Conservation (phyloP, 2,888 invertebrate species). For the Ectemnius continuus region DNA sequence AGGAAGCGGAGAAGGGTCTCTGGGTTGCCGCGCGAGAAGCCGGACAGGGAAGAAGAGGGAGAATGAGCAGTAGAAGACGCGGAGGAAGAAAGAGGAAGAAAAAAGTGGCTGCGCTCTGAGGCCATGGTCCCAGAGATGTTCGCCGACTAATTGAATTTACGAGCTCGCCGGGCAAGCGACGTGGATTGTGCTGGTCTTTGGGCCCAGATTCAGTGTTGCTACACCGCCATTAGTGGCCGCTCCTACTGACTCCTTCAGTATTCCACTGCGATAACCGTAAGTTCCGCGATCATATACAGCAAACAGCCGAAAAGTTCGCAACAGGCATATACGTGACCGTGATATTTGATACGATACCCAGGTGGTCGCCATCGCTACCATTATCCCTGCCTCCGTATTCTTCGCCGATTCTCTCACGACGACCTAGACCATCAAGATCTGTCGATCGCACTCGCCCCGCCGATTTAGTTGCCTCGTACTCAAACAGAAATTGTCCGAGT, state of each 20-base stretch:
- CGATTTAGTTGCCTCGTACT: constrained; percentile 28
- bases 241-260: constrained; percentile 58
- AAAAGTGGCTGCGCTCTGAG: constrained; percentile 37
- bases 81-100: constrained; percentile 44
- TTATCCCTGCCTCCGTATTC: constrained; percentile 30
- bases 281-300: constrained; percentile 59
- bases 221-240: constrained; percentile 69
- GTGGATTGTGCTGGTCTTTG: constrained; percentile 64
- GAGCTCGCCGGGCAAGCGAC: constrained; percentile 64
- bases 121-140: constrained; percentile 68
- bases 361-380: constrained; percentile 52
- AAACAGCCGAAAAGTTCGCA: constrained; percentile 57
- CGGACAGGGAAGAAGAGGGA: constrained; percentile 39
- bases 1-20: not conserved
- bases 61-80: constrained; percentile 31
- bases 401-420: constrained; percentile 30
- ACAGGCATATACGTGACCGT: constrained; percentile 56
- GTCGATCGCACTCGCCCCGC: constrained; percentile 19
- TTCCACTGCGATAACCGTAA: constrained; percentile 60
- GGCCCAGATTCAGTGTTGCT: constrained; percentile 70
- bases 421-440: constrained; percentile 21
- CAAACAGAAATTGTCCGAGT: not conserved
- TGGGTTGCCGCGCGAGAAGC: constrained; percentile 1
- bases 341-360: constrained; percentile 62
- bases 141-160: constrained; percentile 75